Conservation (phyloP, 2,888 invertebrate genomes). For the Neoscelio sp. region DNA sequence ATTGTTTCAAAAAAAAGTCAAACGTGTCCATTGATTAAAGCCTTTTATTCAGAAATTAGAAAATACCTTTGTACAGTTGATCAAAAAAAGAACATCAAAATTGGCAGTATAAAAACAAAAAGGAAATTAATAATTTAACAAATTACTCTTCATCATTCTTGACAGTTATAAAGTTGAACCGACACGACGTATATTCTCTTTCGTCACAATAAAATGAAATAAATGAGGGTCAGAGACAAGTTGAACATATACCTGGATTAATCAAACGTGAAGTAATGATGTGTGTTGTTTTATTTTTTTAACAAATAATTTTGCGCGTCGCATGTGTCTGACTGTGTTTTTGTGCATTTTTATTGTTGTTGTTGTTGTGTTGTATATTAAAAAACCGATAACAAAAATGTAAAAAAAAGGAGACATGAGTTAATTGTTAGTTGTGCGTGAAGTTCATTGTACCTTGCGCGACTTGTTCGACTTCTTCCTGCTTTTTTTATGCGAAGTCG, state of each 20-base stretch:
- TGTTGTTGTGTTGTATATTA: too few relatives aligned
- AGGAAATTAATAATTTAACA: constrained; percentile 2
- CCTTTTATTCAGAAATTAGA: constrained; percentile 76
- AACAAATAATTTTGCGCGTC: too few relatives aligned
- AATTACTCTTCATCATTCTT: constrained; percentile 61
- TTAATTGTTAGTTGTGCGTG: constrained; percentile 46
- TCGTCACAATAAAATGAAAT: constrained; percentile 31
- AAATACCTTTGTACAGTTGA: constrained; percentile 50
- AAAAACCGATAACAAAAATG: not conserved
- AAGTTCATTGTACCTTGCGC: constrained; percentile 84
- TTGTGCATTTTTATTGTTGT: too few relatives aligned
- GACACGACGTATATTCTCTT: not conserved
- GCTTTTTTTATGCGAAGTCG: constrained; percentile 75
- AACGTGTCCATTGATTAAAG: constrained; percentile 75
- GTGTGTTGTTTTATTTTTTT: too few relatives aligned
- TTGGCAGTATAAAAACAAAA: constrained; percentile 1
- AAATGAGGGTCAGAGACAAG: constrained; percentile 15
- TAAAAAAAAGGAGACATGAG: not conserved
- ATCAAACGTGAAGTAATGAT: too few relatives aligned
- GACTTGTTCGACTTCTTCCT: constrained; percentile 82
- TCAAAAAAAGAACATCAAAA: constrained; percentile 18
- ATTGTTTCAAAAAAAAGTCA: constrained; percentile 76
- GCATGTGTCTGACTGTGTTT: too few relatives aligned
- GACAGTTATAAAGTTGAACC: constrained; percentile 22
- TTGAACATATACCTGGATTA: constrained; percentile 24